Conservation (phyloP, 2,113 vertebrate species). For the Murina feae region DNA sequence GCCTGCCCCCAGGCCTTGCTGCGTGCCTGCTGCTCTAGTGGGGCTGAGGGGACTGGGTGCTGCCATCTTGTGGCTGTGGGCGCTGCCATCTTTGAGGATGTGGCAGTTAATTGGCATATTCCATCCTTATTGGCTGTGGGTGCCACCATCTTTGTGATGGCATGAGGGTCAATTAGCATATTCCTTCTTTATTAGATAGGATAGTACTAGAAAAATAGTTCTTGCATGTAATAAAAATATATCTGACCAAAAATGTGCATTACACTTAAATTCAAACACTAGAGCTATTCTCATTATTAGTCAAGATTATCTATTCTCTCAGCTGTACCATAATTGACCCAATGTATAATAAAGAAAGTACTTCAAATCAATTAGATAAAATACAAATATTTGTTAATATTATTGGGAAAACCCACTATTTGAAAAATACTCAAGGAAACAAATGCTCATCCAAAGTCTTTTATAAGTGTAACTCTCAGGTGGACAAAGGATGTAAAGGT, state of each 20-base stretch:
- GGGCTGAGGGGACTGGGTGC: no score
- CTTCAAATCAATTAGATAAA: not conserved
- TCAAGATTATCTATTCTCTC: not conserved
- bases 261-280: not conserved
- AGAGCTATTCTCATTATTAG: not conserved
- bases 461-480: not conserved
- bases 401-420: not conserved
- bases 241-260: not conserved
- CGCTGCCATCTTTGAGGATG: no score
- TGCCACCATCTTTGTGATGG: no score
- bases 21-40: fast-evolving
- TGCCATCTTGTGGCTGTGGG: no score
- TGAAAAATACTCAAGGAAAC: not conserved
- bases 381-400: not conserved
- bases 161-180: no score
- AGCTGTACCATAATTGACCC: not conserved
- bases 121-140: no score
- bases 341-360: not conserved
- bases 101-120: no score
- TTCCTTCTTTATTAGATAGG: no score
- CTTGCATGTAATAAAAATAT: not conserved
- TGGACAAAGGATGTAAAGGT: not conserved
- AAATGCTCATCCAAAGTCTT: not conserved
- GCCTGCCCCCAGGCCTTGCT: no score
- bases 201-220: not conserved